Evolutionary conservation across 2,797 vertebrate genomes (phyloP), one percentile per base, ranked within the genome.

Genomic region (Lophius americanus): DNA sequence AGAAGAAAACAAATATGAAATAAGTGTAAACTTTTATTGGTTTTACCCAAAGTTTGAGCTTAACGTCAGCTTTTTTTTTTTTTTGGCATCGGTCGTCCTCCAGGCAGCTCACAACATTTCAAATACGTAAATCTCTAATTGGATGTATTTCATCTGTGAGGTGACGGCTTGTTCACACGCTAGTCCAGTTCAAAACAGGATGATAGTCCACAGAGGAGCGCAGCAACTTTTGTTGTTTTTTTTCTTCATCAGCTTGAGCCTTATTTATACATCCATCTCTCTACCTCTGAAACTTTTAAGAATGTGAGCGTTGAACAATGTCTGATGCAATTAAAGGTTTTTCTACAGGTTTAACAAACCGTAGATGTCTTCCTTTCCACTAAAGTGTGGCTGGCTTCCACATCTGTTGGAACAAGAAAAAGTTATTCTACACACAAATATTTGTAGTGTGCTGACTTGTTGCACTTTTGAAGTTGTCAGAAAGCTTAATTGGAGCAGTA

Each of bases 271-370:
- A 55, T 78, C 75, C 75, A 78, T 76, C 78, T 82, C 60, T 86
- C 91, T 93, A 92, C 92, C 92, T 92, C 92, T 92, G 88, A 88
- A 83, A 69, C 73, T 77, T 51, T 77, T 51, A 82, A 90, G 89
- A 93, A 92, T 93, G 92, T 91, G 88, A 91, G 82, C 83, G 71
- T 78, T 76, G 89, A 81, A 88, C 77, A 69, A 89, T 91, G 89
- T 91, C 75, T 89, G 84, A 88, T 91, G 87, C 82, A 85, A 92
- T 92, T 93, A 92, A 92, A 92, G 60, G 78, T 66, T 90, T 89
- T 92, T 93, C 72, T 92, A 92, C 91, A 92, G 92, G 92, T 90
- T 90, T 85, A 75, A 85, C 79, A 81, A 90, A 92, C 89, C 88
- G 89, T 92, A 92, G 80, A 91, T 85, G 88, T 92, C 83, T 87